phyloP scores from a whole-genome alignment of 2,888 invertebrate genomes.

The Stegophylla sp. region DNA sequence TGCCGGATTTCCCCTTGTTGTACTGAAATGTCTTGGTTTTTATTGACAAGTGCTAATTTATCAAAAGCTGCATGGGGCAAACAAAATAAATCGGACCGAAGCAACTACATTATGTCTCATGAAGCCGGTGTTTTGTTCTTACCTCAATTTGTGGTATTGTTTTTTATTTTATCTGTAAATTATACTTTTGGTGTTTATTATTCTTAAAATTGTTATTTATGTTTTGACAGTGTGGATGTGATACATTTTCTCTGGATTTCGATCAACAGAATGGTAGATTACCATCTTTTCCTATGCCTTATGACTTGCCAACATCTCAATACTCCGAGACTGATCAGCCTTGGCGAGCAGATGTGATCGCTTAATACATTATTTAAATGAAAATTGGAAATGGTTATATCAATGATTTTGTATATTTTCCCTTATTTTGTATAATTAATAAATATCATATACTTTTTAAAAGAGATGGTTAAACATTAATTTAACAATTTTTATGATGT shows the following conservation, averaged over 20 bases:
- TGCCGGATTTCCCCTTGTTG: constrained; percentile 76
- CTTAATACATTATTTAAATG: neutral
- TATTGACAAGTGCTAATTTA: constrained; percentile 91
- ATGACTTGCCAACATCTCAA: constrained; percentile 80
- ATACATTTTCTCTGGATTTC: constrained; percentile 69
- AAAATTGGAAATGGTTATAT: no score
- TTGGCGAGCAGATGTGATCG: constrained; percentile 65
- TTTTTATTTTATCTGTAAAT: neutral
- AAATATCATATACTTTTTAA: no score
- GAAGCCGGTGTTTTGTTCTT: constrained; percentile 90
- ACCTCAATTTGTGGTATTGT: constrained; percentile 80
- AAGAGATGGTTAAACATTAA: no score
- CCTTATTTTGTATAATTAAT: no score
- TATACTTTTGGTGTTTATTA: neutral
- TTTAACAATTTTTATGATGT: no score
- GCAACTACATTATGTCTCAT: constrained; percentile 78
- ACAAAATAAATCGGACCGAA: constrained; percentile 70
- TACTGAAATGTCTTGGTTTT: constrained; percentile 78
- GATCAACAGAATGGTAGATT: constrained; percentile 60
- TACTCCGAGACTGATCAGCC: constrained; percentile 76
- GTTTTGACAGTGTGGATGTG: constrained; percentile 69
- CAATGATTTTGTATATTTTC: no score
- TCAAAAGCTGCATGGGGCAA: constrained; percentile 98
- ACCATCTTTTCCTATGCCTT: constrained; percentile 74
- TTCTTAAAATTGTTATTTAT: constrained; percentile 35